These are phyloP conservation scores for Mythimna ferrago DNA, from an alignment of 2,888 invertebrate genomes.

Conservation along the genomic window DNA sequence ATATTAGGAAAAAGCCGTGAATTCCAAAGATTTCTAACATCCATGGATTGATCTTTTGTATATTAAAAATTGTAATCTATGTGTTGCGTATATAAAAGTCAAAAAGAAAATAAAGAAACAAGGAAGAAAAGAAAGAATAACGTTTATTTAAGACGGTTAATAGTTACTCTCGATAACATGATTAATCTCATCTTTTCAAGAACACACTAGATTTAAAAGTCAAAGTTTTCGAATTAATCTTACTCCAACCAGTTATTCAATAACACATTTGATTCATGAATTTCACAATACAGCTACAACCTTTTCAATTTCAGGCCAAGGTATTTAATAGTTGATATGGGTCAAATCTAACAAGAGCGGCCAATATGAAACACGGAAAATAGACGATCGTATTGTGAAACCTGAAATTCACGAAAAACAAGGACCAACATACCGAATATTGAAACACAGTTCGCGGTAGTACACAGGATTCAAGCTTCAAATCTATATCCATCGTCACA, in stretches of 20 bases:
- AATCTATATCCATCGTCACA: not conserved
- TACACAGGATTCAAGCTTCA: constrained; percentile 14
- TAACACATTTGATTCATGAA: not conserved
- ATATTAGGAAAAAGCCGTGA: too few species aligned
- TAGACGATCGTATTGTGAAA: constrained; percentile 30
- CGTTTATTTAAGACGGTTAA: too few species aligned
- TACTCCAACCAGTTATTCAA: not conserved
- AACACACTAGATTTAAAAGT: too few species aligned
- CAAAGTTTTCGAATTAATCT: too few species aligned
- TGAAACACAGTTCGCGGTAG: not conserved
- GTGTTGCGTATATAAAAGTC: too few species aligned
- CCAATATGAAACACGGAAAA: constrained; percentile 20
- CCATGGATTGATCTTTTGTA: too few species aligned
- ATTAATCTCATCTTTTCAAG: too few species aligned
- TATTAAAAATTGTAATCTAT: too few species aligned
- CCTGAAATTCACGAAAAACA: constrained; percentile 40
- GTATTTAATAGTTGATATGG: constrained; percentile 39
- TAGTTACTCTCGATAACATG: too few species aligned
- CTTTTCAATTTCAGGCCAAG: not conserved
- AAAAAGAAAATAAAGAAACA: too few species aligned
- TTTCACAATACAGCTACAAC: not conserved
- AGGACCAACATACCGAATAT: constrained; percentile 16
- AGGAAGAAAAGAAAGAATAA: too few species aligned
- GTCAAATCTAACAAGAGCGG: constrained; percentile 25
- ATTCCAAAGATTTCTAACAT: too few species aligned